A percentile compares a stretch with the other conserved stretches of the same genome.
phyloP scores from a whole-genome alignment of 2,888 invertebrate species.

The Trichopoda pennipes region DNA sequence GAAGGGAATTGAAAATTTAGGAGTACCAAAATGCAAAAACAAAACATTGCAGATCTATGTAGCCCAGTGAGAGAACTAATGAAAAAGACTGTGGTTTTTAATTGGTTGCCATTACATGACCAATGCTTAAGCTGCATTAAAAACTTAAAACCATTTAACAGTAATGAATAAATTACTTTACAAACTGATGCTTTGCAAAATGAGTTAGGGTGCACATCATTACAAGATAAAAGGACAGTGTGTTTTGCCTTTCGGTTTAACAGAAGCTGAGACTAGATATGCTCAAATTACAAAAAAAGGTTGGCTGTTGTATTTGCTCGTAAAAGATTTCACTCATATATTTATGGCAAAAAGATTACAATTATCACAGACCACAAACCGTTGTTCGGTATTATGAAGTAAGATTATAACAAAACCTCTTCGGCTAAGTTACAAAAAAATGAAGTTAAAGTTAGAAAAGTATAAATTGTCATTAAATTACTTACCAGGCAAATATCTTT shows the following conservation, averaged over 20 bases:
- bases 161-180: neutral
- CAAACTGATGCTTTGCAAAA: slow-evolving; percentile 67
- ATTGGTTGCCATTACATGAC: slow-evolving; percentile 59
- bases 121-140: slow-evolving; percentile 47
- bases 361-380: slow-evolving; percentile 64
- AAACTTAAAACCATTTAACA: neutral
- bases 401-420: slow-evolving; percentile 33
- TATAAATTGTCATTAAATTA: no score
- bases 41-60: slow-evolving; percentile 58
- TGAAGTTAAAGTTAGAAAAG: no score
- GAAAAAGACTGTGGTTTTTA: slow-evolving; percentile 59
- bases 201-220: slow-evolving; percentile 59
- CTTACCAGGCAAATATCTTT: no score
- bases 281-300: no score
- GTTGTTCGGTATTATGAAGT: slow-evolving; percentile 37
- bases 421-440: no score
- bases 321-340: slow-evolving; percentile 68
- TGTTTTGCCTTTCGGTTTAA: slow-evolving; percentile 60
- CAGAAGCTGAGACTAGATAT: no score
- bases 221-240: neutral
- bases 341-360: slow-evolving; percentile 65
- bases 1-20: slow-evolving; percentile 39
- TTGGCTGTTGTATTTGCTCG: slow-evolving; percentile 22
- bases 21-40: slow-evolving; percentile 53
- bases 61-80: slow-evolving; percentile 60